phyloP scores from a whole-genome alignment of 2,888 invertebrate genomes.

The Hofmannophila pseudospretella region DNA sequence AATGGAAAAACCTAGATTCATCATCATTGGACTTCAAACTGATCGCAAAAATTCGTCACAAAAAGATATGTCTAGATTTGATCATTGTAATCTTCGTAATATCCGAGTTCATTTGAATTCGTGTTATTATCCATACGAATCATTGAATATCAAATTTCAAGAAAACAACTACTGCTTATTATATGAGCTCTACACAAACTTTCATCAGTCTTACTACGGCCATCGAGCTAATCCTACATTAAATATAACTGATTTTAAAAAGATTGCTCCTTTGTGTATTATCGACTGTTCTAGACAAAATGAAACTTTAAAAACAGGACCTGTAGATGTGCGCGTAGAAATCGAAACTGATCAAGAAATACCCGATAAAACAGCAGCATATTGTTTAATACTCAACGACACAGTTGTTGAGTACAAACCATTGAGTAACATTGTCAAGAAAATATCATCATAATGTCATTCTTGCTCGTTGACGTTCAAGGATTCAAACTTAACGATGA shows the following conservation, averaged over 20 bases:
- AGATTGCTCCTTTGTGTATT: slow-evolving; percentile 20
- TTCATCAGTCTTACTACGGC: no score
- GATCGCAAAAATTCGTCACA: no score
- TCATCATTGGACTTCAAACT: slow-evolving; percentile 40
- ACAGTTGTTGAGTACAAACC: slow-evolving; percentile 19
- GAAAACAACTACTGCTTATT: slow-evolving; percentile 1
- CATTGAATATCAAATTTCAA: slow-evolving; percentile 2
- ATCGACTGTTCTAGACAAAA: slow-evolving; percentile 24
- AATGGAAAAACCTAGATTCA: slow-evolving; percentile 43
- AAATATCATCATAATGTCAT: slow-evolving; percentile 10
- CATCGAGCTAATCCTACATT: no score
- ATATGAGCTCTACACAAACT: not conserved
- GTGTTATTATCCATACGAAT: slow-evolving; percentile 7
- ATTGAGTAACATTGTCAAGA: slow-evolving; percentile 18
- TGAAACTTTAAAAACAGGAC: slow-evolving; percentile 21
- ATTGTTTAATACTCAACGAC: slow-evolving; percentile 25
- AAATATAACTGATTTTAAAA: slow-evolving; percentile 15
- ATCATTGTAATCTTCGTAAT: no score
- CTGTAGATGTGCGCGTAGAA: slow-evolving; percentile 24
- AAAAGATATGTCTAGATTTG: no score
- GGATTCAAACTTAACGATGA: no score
- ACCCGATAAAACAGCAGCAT: slow-evolving; percentile 20
- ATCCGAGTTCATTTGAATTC: no score
- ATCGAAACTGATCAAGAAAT: slow-evolving; percentile 18
- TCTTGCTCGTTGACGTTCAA: no score